phyloP scores from a whole-genome alignment of 1,140 invertebrate species.

The Melitaea cinxia region DNA sequence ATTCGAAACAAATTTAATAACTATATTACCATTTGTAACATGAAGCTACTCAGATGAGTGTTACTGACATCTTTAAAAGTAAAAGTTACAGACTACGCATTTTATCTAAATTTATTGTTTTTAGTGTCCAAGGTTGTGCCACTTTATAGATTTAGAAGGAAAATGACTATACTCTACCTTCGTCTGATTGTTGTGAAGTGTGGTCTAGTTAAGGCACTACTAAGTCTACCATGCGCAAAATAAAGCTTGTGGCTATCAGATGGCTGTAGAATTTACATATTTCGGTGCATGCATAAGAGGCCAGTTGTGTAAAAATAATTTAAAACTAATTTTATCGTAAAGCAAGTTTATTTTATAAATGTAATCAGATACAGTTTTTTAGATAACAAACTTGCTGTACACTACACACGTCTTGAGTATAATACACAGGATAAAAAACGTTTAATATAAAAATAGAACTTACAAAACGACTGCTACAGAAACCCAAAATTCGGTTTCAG shows the following conservation, averaged over 20 bases:
- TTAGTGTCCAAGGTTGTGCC: background rate
- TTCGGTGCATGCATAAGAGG: constrained; percentile 28
- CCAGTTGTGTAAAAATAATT: background rate
- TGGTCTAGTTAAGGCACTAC: constrained; percentile 29
- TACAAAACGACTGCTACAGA: too few species aligned
- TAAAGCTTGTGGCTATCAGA: constrained; percentile 50
- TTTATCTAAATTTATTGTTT: too few species aligned
- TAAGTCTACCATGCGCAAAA: constrained; percentile 60
- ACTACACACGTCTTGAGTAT: too few species aligned
- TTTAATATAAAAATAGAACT: too few species aligned
- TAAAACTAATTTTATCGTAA: background rate
- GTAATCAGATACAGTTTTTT: background rate
- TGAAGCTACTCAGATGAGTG: too few species aligned
- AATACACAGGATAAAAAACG: too few species aligned
- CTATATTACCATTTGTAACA: background rate
- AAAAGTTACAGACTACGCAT: background rate
- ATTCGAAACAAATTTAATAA: background rate
- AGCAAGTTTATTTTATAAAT: background rate
- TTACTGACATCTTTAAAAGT: background rate
- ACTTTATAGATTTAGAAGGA: background rate
- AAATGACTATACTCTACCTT: constrained; percentile 48
- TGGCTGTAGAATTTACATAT: constrained; percentile 70
- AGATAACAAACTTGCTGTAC: background rate
- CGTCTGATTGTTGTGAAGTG: constrained; percentile 50
- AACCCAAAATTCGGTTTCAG: too few species aligned